Conservation (phyloP, 2,888 invertebrate species). For the Macrophya annulata region DNA sequence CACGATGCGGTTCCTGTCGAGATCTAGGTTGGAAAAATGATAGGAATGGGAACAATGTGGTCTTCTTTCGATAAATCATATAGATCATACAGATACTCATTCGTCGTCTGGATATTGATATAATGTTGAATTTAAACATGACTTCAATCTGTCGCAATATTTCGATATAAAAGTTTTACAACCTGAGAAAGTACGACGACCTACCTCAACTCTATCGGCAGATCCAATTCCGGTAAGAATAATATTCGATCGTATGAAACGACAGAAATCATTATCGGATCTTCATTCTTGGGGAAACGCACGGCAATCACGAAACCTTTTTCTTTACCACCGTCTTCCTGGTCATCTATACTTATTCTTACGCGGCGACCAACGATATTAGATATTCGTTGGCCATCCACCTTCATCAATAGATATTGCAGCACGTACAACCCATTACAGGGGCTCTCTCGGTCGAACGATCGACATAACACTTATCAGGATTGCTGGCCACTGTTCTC, state of each 20-base stretch:
- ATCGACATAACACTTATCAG: slow-evolving; percentile 54
- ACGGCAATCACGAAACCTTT: not conserved
- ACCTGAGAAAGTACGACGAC: not conserved
- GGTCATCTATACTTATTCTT: slow-evolving; percentile 12
- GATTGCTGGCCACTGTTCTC: slow-evolving; percentile 48
- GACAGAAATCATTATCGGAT: slow-evolving; percentile 20
- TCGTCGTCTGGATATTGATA: slow-evolving; percentile 25
- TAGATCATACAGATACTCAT: not conserved
- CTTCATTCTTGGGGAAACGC: slow-evolving; percentile 34
- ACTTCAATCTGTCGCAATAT: slow-evolving; percentile 10
- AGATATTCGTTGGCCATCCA: slow-evolving; percentile 44
- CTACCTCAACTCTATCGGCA: slow-evolving; percentile 32
- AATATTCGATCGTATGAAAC: slow-evolving; percentile 5
- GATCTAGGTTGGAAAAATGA: slow-evolving; percentile 35
- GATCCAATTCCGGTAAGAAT: slow-evolving; percentile 23
- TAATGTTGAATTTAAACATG: slow-evolving; percentile 29
- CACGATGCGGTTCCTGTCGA: not conserved
- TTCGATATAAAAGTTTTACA: slow-evolving; percentile 6
- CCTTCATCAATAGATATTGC: slow-evolving; percentile 50
- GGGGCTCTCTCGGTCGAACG: slow-evolving; percentile 47
- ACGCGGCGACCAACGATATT: not conserved
- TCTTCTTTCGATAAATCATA: not conserved
- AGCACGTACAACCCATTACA: slow-evolving; percentile 52
- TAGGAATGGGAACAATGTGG: not conserved
- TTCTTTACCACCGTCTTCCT: slow-evolving; percentile 12